phyloP scores from a whole-genome alignment of 2,113 vertebrate species.

The Hippocampus barbouri region DNA sequence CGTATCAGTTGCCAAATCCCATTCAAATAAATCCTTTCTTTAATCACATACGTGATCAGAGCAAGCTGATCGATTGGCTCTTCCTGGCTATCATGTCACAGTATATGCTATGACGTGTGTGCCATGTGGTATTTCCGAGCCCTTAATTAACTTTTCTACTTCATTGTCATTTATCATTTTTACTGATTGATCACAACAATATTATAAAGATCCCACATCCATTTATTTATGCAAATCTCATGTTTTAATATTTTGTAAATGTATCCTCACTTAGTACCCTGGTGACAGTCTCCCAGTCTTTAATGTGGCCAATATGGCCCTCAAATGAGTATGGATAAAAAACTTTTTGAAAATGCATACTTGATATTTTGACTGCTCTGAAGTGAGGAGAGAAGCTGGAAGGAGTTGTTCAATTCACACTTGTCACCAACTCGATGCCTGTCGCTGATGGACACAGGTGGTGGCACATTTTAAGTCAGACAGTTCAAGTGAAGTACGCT shows the following conservation, averaged over 20 bases:
- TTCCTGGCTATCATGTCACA: no score
- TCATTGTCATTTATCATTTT: no score
- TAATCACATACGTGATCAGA: no score
- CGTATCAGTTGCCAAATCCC: no score
- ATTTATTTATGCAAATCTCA: no score
- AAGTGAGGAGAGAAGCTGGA: neutral
- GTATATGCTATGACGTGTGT: no score
- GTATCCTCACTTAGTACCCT: neutral
- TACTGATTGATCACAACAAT: no score
- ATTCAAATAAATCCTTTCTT: no score
- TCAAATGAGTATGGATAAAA: neutral
- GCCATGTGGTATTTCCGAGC: no score
- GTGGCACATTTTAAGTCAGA: neutral
- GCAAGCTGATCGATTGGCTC: no score
- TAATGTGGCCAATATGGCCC: neutral
- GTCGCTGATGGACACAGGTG: neutral
- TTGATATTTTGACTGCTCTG: neutral
- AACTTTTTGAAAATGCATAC: neutral
- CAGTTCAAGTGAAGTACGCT: neutral
- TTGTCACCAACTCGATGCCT: neutral
- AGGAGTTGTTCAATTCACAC: constrained; percentile 8
- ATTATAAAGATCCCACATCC: no score
- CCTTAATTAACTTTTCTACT: no score
- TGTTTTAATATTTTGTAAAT: neutral
- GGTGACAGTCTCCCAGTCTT: neutral